Conservation (phyloP, 1,140 invertebrate species). For the Phymorhynchus buccinoides region DNA sequence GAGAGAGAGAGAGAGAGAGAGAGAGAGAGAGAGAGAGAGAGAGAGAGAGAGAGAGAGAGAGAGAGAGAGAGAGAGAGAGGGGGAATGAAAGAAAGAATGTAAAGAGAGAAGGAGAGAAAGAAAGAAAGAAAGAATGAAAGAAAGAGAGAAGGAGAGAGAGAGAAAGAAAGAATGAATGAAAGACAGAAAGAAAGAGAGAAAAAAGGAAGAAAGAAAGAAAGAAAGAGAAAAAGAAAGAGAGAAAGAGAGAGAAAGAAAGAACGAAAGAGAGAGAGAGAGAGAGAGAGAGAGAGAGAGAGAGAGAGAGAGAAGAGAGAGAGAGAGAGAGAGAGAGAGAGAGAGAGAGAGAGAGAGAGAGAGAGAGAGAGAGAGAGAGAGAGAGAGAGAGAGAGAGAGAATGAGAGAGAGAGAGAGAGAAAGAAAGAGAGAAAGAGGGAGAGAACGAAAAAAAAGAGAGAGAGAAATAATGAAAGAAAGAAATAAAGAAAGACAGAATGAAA, state of each 20-base stretch:
- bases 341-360: background rate
- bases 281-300: background rate
- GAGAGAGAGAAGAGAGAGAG: background rate
- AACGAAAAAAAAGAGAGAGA: background rate
- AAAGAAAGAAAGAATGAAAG: background rate
- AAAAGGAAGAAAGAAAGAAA: background rate
- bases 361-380: background rate
- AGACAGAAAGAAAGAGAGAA: background rate
- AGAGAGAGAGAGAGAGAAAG: slow-evolving; percentile 1
- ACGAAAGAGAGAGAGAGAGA: background rate
- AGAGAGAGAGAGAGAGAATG: background rate
- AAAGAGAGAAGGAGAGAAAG: background rate
- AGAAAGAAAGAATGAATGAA: background rate
- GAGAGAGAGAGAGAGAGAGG: background rate
- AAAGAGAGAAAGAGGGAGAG: slow-evolving; percentile 19
- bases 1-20: too few species aligned
- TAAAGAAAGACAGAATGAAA: too few species aligned
- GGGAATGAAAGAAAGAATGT: background rate
- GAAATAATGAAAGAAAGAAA: background rate
- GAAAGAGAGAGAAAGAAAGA: background rate
- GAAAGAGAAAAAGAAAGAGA: background rate
- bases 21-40: background rate
- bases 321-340: background rate
- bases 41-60: background rate
- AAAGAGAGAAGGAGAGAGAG: background rate